phyloP scores from a whole-genome alignment of 2,888 invertebrate genomes.

The Limenitis camilla region DNA sequence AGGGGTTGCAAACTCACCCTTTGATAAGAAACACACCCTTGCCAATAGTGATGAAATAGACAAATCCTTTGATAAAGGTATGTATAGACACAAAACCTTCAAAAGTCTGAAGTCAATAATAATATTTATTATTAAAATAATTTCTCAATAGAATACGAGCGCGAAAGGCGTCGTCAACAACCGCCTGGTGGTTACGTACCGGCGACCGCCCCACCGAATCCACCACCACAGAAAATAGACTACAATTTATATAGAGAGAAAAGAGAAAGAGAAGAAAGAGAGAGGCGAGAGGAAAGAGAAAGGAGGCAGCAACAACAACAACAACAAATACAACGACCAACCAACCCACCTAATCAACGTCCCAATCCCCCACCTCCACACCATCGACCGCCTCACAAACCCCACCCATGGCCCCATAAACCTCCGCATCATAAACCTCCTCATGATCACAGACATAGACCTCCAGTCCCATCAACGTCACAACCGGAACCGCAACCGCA shows the following conservation, averaged over 20 bases:
- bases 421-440: constrained; percentile 54
- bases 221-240: constrained; percentile 70
- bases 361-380: constrained; percentile 35
- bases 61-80: constrained; percentile 66
- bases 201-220: constrained; percentile 46
- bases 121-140: background rate
- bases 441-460: constrained; percentile 35
- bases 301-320: constrained; percentile 42
- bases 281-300: constrained; percentile 55
- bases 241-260: constrained; percentile 79
- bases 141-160: constrained; percentile 53
- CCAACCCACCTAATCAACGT: constrained; percentile 27
- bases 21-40: constrained; percentile 53
- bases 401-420: constrained; percentile 53
- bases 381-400: constrained; percentile 52
- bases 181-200: constrained; percentile 64
- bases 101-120: too few species aligned
- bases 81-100: background rate
- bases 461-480: constrained; percentile 30
- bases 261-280: constrained; percentile 75
- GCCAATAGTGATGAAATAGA: constrained; percentile 57
- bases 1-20: constrained; percentile 37
- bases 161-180: constrained; percentile 60
- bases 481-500: constrained; percentile 34
- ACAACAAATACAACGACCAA: constrained; percentile 24